A percentile compares a stretch with the other conserved stretches of the same genome.
Evolutionary conservation across 2,797 vertebrate genomes (phyloP).

Genomic region (Salmo trutta): DNA sequence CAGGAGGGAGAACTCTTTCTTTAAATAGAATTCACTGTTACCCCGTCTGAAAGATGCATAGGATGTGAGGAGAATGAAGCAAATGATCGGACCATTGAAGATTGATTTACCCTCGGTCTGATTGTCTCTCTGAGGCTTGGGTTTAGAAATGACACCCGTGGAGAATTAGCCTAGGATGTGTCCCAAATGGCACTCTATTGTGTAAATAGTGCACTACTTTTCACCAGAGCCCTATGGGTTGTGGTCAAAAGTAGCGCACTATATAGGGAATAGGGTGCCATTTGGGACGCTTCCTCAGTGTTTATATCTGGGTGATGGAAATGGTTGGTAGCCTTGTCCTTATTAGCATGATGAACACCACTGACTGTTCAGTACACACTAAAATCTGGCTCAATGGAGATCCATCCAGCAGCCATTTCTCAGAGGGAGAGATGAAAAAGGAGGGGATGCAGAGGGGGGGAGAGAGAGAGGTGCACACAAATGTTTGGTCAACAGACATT

Average conservation of each 20-base stretch:
- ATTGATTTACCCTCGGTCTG: slow-evolving; percentile 57
- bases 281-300: slow-evolving; percentile 5
- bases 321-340: slow-evolving; percentile 27
- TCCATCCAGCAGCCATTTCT: not conserved
- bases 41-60: slow-evolving; percentile 56
- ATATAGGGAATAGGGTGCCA: too few species aligned
- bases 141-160: slow-evolving; percentile 48
- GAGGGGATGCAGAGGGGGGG: too few species aligned
- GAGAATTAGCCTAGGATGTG: slow-evolving; percentile 24
- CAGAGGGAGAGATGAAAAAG: not conserved
- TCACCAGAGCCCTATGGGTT: too few species aligned
- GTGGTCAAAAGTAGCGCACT: too few species aligned
- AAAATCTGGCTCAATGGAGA: not conserved
- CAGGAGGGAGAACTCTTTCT: slow-evolving; percentile 25
- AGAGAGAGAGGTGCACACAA: not conserved
- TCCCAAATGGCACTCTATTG: too few species aligned
- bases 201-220: too few species aligned
- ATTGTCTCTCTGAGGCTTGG: slow-evolving; percentile 38
- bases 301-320: slow-evolving; percentile 48
- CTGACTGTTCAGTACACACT: slow-evolving; percentile 11
- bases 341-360: slow-evolving; percentile 31
- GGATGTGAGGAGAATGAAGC: slow-evolving; percentile 45
- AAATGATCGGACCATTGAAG: slow-evolving; percentile 40
- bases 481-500: slow-evolving; percentile 1
- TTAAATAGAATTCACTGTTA: slow-evolving; percentile 56